Conservation (phyloP, 2,797 vertebrate genomes). For the Picus viridis region DNA sequence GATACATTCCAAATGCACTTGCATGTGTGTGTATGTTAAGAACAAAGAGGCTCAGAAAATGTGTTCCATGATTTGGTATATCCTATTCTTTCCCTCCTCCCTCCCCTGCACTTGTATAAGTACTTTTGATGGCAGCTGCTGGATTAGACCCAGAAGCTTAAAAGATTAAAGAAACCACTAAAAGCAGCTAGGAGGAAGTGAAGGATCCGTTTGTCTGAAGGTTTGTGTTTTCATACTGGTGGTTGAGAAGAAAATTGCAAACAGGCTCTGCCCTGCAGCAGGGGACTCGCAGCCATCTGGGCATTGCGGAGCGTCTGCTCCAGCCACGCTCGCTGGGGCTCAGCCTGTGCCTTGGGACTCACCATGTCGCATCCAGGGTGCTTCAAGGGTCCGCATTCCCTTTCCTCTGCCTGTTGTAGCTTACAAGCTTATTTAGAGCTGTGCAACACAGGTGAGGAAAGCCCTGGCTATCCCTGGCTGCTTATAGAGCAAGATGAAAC, state of each 20-base stretch:
- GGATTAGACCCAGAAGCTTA: slow-evolving; percentile 82
- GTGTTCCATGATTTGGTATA: slow-evolving; percentile 40
- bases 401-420: neutral
- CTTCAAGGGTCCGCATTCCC: neutral
- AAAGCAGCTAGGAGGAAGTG: slow-evolving; percentile 78
- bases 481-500: accelerated
- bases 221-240: slow-evolving; percentile 71
- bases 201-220: slow-evolving; percentile 75
- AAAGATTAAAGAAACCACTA: slow-evolving; percentile 86
- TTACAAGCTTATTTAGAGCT: accelerated
- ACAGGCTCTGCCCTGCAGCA: slow-evolving; percentile 73
- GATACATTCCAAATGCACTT: neutral
- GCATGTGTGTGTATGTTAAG: neutral
- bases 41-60: slow-evolving; percentile 46
- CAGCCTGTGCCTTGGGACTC: neutral
- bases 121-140: slow-evolving; percentile 78
- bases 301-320: neutral
- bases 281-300: slow-evolving; percentile 62
- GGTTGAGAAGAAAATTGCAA: slow-evolving; percentile 80
- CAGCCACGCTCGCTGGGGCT: neutral
- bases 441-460: accelerated
- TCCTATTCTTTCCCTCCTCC: slow-evolving; percentile 50
- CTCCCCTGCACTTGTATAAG: slow-evolving; percentile 73
- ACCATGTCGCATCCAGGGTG: neutral
- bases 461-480: neutral